Evolutionary conservation across 2,888 invertebrate genomes (phyloP).

Genomic region (Dorcus hopei): DNA sequence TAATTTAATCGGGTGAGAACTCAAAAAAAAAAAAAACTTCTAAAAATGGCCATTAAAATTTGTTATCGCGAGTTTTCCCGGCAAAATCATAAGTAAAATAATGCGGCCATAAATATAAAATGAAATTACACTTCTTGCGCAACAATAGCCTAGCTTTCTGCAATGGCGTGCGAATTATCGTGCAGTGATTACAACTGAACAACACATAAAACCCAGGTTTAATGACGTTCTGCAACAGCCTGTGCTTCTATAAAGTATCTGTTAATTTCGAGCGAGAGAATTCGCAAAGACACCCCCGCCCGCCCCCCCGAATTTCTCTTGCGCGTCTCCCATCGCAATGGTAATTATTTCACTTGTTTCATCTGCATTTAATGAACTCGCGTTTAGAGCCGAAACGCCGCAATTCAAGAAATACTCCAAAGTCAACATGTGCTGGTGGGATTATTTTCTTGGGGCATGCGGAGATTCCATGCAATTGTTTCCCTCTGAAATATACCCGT

Average conservation of each 20-base stretch:
- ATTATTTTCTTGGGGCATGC: constrained; percentile 7
- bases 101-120: background rate
- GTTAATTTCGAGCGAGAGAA: constrained; percentile 8
- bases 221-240: constrained; percentile 20
- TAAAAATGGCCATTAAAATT: too few species aligned
- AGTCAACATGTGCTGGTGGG: constrained; percentile 12
- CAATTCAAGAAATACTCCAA: constrained; percentile 10
- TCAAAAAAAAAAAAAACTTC: too few species aligned
- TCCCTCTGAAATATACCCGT: too few species aligned
- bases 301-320: background rate
- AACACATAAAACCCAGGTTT: constrained; percentile 18
- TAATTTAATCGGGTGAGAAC: too few species aligned
- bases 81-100: too few species aligned
- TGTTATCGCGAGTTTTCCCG: too few species aligned
- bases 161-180: constrained; percentile 6
- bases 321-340: background rate
- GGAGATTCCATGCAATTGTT: too few species aligned
- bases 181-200: constrained; percentile 8
- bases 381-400: background rate
- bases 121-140: constrained; percentile 3
- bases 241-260: constrained; percentile 11
- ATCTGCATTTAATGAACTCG: constrained; percentile 11
- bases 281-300: background rate
- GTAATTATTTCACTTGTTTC: constrained; percentile 14
- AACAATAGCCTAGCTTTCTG: background rate